phyloP scores from a whole-genome alignment of 1,140 invertebrate species.

The Bombus ignitus region DNA sequence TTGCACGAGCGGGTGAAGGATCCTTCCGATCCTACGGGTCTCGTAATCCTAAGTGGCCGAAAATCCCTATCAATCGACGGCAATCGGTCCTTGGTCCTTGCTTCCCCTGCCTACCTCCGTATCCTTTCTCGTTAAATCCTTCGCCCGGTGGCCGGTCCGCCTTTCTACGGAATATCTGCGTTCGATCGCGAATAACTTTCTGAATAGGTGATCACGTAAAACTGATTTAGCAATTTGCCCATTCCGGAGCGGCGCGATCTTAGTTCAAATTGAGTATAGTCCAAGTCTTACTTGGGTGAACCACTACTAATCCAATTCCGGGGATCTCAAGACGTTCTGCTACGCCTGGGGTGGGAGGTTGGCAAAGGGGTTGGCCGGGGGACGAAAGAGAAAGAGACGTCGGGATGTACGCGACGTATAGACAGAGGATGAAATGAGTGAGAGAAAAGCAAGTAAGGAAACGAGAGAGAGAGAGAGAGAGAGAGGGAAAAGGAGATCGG shows the following conservation, averaged over 20 bases:
- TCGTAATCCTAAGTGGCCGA: conserved; percentile 29
- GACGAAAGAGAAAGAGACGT: conserved; percentile 64
- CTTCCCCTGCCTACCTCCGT: neutral
- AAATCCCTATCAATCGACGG: conserved; percentile 46
- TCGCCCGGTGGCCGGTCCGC: conserved; percentile 51
- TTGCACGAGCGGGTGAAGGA: neutral
- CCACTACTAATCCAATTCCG: conserved; percentile 83
- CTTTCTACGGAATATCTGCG: conserved; percentile 66
- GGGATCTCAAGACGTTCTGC: conserved; percentile 80
- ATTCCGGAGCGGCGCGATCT: conserved; percentile 80
- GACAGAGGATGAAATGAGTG: conserved; percentile 35
- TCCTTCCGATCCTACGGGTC: neutral
- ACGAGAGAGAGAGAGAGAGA: conserved; percentile 14
- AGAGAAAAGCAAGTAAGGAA: conserved; percentile 21
- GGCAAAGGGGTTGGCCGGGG: conserved; percentile 47
- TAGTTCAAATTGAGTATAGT: conserved; percentile 83
- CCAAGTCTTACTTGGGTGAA: conserved; percentile 82
- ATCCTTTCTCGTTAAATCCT: conserved; percentile 46
- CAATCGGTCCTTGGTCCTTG: conserved; percentile 13
- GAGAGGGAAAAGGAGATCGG: neutral
- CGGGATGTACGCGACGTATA: conserved; percentile 33
- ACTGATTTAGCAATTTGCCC: conserved; percentile 83
- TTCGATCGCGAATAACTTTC: conserved; percentile 80
- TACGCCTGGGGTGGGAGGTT: conserved; percentile 51
- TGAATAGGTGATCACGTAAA: conserved; percentile 84